Base-by-base conservation (phyloP, 2,888 invertebrate species). In the Amphipyra berbera region DNA sequence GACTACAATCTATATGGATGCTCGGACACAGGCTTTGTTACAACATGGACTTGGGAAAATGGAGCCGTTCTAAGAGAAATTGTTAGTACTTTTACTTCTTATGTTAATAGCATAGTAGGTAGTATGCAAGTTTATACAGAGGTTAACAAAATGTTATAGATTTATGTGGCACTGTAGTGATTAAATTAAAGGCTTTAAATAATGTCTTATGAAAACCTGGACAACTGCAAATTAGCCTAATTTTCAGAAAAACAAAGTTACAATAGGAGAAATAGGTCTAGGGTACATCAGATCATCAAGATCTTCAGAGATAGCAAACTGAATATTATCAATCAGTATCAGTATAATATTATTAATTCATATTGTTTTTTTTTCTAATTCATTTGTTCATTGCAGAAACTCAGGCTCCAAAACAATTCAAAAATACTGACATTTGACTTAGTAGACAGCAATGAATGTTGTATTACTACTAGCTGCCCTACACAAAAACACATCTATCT, bases 41-140 rank as follows among this genome's bases (percentile, higher is more conserved):
- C 89, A 10, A 87, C 88, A 54, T 95, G 95, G 95, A 95, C 93
- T 0, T 95, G 94, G 94, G 93, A 93, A 38, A 92, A 92, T 70
- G 95, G 93, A 60, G 92, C 89, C 71, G 93, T 95, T 1, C 90
- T 94, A 6, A 88, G 94, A 79, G 93, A 95, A 86, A 86, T 82
- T 68, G 95, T 95, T 68, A 84, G 88, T 86, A 47, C 33, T 35
- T 6, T 41, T 21, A 13, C 12, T 41, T 45, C 37, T 37, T 37
- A 37, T 30, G 8, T 10, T 37, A 10, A 10, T 37, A 37, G 6
- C 30, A 30, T 30, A 30, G 21, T 21, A 21, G 21, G 21, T 21
- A 21, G 21, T 21, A 21, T 21, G 21, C 21, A 2, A 4, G 30
- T 6, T 30, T 1, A 2, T 7, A 30, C 30, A 30, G 2, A 30